phyloP scores from a whole-genome alignment of 2,888 invertebrate genomes.

The Loripinus fragilis region DNA sequence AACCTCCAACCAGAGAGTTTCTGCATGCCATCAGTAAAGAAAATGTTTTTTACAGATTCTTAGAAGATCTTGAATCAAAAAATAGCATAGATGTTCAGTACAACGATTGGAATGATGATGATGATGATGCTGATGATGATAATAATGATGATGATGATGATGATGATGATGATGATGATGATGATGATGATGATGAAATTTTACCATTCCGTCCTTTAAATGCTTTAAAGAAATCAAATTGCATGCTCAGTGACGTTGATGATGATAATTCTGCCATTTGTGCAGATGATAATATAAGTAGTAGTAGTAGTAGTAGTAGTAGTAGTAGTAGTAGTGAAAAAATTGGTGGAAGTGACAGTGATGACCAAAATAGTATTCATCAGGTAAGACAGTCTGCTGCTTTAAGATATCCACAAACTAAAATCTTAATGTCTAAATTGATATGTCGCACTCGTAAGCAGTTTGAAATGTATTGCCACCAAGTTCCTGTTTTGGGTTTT shows the following conservation, averaged over 20 bases:
- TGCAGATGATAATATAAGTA: no score
- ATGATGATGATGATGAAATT: no score
- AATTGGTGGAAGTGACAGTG: not conserved
- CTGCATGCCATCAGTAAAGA: constrained; percentile 18
- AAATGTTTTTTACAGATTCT: constrained; percentile 20
- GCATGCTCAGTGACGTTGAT: no score
- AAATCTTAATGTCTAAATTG: no score
- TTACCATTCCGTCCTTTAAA: constrained; percentile 1
- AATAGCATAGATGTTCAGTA: not conserved
- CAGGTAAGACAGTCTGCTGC: not conserved
- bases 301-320: no score
- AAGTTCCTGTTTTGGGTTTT: constrained; percentile 28
- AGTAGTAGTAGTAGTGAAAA: no score
- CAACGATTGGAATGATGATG: not conserved
- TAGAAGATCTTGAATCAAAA: not conserved
- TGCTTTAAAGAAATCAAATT: no score
- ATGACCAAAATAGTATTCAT: not conserved
- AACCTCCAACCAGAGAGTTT: constrained; percentile 31
- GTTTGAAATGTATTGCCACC: not conserved
- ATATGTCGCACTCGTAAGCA: no score
- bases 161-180: no score
- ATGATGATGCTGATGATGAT: no score
- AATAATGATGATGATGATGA: no score
- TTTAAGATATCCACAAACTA: not conserved
- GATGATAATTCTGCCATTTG: not conserved